Conservation (phyloP, 2,113 vertebrate genomes). For the Actenoides hombroni region DNA sequence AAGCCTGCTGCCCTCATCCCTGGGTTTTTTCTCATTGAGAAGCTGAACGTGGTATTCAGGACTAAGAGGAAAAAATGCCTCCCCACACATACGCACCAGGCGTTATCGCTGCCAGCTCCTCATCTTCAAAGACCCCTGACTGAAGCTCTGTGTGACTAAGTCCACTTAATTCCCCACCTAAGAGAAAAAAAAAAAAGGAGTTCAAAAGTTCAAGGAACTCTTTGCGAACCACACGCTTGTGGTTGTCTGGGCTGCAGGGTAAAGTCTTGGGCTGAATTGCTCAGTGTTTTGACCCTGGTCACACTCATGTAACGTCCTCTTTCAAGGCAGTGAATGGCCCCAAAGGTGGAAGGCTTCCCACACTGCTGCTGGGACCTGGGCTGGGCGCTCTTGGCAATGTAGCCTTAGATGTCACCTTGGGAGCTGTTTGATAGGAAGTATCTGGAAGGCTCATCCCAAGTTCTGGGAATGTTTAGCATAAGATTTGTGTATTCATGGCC, state of each 20-base stretch:
- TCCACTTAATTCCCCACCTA: slow-evolving; percentile 25
- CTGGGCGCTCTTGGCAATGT: background rate
- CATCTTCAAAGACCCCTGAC: slow-evolving; percentile 41
- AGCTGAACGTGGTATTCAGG: background rate
- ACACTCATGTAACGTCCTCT: background rate
- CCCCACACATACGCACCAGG: background rate
- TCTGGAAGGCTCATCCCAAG: slow-evolving; percentile 7
- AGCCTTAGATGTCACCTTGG: slow-evolving; percentile 9
- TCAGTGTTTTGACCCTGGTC: background rate
- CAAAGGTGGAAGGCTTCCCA: background rate
- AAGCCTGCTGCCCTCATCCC: slow-evolving; percentile 1
- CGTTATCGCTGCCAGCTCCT: slow-evolving; percentile 15
- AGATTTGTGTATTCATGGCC: background rate
- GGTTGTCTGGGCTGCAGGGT: slow-evolving; percentile 38
- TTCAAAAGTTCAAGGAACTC: slow-evolving; percentile 56
- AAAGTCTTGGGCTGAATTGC: background rate
- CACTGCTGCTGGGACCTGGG: background rate
- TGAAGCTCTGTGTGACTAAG: slow-evolving; percentile 41
- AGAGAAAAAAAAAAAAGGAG: background rate
- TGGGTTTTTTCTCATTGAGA: background rate
- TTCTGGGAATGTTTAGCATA: slow-evolving; percentile 43
- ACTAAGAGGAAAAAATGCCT: slow-evolving; percentile 23
- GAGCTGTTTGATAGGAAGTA: background rate
- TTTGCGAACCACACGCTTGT: slow-evolving; percentile 31
- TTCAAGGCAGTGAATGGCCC: background rate